Conservation (phyloP, 2,888 invertebrate species). For the Cataglyphis livida region DNA sequence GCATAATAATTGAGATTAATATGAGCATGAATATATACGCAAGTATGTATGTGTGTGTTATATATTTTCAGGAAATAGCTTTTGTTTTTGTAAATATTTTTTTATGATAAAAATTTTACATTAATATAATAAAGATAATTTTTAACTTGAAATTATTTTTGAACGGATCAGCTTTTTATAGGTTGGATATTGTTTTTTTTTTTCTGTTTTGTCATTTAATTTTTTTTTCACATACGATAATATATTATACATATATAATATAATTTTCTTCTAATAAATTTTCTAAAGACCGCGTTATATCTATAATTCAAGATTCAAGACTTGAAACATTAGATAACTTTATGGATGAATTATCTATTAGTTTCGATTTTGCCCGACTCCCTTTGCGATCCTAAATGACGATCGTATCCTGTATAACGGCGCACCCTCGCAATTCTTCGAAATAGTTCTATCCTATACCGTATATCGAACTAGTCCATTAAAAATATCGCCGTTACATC, state of each 20-base stretch:
- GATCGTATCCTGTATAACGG: slow-evolving; percentile 61
- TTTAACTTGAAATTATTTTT: neutral
- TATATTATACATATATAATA: neutral
- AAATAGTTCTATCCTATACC: slow-evolving; percentile 63
- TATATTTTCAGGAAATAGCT: neutral
- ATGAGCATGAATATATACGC: neutral
- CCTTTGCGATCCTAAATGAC: slow-evolving; percentile 62
- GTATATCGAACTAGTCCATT: slow-evolving; percentile 52
- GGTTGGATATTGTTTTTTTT: neutral
- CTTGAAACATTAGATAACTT: neutral
- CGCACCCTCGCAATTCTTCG: slow-evolving; percentile 65
- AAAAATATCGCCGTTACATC: slow-evolving; percentile 64
- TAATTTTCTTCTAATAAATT: neutral
- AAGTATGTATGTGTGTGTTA: rapidly evolving
- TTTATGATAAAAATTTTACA: neutral
- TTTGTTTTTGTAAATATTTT: neutral
- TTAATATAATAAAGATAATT: neutral
- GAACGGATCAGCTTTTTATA: neutral
- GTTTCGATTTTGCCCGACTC: slow-evolving; percentile 55
- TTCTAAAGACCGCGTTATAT: neutral
- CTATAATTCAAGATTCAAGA: neutral
- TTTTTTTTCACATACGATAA: no score
- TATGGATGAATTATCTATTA: neutral
- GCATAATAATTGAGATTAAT: neutral
- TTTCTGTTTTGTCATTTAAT: neutral